phyloP scores from a whole-genome alignment of 2,888 invertebrate genomes.

The Celastrina argiolus region DNA sequence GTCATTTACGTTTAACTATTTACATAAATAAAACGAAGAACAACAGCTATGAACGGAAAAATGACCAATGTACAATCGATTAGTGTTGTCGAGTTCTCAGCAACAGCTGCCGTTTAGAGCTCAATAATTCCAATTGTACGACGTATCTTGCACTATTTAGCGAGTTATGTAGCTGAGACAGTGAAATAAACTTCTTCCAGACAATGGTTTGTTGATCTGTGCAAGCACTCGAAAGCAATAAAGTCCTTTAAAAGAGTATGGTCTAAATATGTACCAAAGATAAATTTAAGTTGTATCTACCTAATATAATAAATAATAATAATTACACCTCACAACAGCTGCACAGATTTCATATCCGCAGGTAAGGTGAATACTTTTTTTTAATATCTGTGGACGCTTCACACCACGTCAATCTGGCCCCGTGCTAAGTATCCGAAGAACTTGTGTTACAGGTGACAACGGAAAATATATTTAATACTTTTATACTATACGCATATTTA shows the following conservation, averaged over 20 bases:
- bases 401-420: too few relatives aligned
- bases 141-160: constrained; percentile 6
- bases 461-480: too few relatives aligned
- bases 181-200: constrained; percentile 2
- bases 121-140: constrained; percentile 11
- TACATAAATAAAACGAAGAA: not conserved
- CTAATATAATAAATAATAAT: too few relatives aligned
- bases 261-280: too few relatives aligned
- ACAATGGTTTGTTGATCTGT: not conserved
- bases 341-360: too few relatives aligned
- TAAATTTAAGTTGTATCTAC: too few relatives aligned
- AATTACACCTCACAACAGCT: too few relatives aligned
- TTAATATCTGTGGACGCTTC: too few relatives aligned
- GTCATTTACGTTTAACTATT: not conserved
- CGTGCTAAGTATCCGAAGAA: too few relatives aligned
- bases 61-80: constrained; percentile 47
- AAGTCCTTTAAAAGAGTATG: constrained; percentile 5
- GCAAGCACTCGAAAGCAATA: not conserved
- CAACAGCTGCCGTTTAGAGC: constrained; percentile 24
- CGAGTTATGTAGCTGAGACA: constrained; percentile 1
- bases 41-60: constrained; percentile 33
- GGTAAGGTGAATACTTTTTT: too few relatives aligned
- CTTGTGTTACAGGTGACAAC: too few relatives aligned
- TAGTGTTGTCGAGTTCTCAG: constrained; percentile 49
- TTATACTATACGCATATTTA: too few relatives aligned